Percentiles rank a stretch among this genome's conserved stretches.
Evolutionary conservation across 2,888 invertebrate species (phyloP).

Genomic region (Cheilosia pagana): DNA sequence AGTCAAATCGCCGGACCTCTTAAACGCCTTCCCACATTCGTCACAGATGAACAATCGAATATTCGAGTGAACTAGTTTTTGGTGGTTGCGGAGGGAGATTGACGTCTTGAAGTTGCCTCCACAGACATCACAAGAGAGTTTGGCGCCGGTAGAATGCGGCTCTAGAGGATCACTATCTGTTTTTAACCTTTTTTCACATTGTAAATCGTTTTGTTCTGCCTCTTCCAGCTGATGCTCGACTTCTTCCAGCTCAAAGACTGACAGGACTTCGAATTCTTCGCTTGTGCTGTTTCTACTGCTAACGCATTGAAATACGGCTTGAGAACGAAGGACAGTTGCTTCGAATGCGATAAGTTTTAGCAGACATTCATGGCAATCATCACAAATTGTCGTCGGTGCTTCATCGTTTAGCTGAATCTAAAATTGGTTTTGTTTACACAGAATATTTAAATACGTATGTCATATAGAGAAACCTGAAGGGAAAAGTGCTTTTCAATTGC

Average conservation of each 20-base stretch:
- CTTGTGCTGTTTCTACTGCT: neutral
- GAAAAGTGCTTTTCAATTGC: slow-evolving; percentile 51
- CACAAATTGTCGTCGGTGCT: slow-evolving; percentile 36
- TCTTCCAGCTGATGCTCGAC: slow-evolving; percentile 1
- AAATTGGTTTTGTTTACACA: neutral
- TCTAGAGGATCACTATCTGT: neutral
- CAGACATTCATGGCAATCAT: slow-evolving; percentile 23
- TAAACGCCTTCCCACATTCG: slow-evolving; percentile 43
- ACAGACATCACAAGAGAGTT: slow-evolving; percentile 38
- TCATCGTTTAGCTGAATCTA: slow-evolving; percentile 22
- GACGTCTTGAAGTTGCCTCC: slow-evolving; percentile 18
- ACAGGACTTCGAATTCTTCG: neutral
- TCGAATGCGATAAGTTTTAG: slow-evolving; percentile 42
- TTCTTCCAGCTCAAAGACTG: neutral
- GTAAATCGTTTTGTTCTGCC: neutral
- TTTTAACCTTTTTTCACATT: slow-evolving; percentile 8
- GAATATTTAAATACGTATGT: neutral
- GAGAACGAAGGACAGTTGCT: slow-evolving; percentile 15
- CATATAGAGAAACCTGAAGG: slow-evolving; percentile 8
- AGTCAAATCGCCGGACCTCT: slow-evolving; percentile 36
- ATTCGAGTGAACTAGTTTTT: slow-evolving; percentile 32
- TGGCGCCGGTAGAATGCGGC: neutral
- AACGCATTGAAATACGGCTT: slow-evolving; percentile 10
- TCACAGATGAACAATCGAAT: slow-evolving; percentile 47
- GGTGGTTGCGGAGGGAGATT: slow-evolving; percentile 13